Conservation (phyloP, 1,140 invertebrate genomes). For the Uloborus diversus region DNA sequence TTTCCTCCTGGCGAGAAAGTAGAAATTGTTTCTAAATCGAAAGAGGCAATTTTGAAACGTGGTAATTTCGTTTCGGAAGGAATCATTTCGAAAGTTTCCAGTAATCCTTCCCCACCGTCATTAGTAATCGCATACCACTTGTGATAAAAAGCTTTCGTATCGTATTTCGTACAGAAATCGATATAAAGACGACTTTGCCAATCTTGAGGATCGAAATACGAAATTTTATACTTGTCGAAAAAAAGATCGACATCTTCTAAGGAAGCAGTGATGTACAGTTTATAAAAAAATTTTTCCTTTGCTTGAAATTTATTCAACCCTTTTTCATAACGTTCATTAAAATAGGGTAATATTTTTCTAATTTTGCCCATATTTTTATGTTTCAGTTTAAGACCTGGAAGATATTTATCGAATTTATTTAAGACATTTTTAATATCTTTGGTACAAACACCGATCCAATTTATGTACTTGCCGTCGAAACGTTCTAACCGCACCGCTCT, state of each 20-base stretch:
- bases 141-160: constrained; percentile 7
- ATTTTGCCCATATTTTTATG: background rate
- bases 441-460: constrained; percentile 22
- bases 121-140: background rate
- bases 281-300: background rate
- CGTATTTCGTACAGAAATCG: background rate
- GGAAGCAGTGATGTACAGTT: background rate
- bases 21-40: constrained; percentile 23
- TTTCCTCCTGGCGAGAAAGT: no score
- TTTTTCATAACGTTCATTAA: background rate
- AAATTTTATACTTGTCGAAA: constrained; percentile 1
- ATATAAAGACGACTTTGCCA: background rate
- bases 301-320: background rate
- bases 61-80: background rate
- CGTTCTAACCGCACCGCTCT: background rate
- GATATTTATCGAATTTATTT: background rate
- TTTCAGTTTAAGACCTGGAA: background rate
- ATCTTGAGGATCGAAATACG: constrained; percentile 10
- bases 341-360: constrained; percentile 19
- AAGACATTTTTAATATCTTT: constrained; percentile 15
- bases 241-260: background rate
- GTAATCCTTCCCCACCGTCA: background rate
- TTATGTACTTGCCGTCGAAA: background rate
- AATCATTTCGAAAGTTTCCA: background rate
- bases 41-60: background rate